Base-by-base conservation (phyloP, 2,113 vertebrate species). In the Arenaria interpres region DNA sequence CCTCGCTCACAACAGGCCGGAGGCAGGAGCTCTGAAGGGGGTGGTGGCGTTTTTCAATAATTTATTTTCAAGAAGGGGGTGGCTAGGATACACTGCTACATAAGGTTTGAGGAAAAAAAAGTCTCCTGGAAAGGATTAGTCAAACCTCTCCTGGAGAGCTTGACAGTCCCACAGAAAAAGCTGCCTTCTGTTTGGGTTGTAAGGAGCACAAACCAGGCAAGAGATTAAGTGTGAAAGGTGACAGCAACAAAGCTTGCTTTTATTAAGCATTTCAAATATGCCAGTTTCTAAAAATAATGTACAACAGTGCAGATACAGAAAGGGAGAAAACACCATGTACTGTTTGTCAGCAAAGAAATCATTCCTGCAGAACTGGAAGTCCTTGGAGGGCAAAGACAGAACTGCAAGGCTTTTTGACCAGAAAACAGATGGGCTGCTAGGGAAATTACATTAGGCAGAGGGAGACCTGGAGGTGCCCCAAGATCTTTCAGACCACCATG, bases 261-360 rank as follows among this genome's bases (percentile, higher is more conserved):
- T 85, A 95, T 87, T 82, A 95, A 93, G 77, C 74, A 93, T 89
- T 95, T 88, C 50, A 88, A 92, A 97, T 46, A 93, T 22, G 59
- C 59, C 48, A n/a, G 74, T 62, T 93, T 85, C 97, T 93, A 97
- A 97, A 97, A 96, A 94, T 96, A 96, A 87, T 11, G 16, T 62
- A 53, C 77, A 91, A 85, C 67, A 63, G 51, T 21, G 25, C 67
- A 95, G 71, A 73, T 13, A 73, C 32, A 68, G 89, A 48, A 69
- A 54, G 54, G 89, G 68, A 96, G 51, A 95, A 95, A 90, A 95
- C 68, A 91, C 67, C 46, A 82, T 46, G 90, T 69, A 85, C 77
- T 4, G 5, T 92, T 91, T 79, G 87, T 88, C 93, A 95, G 96
- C 93, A 89, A 24, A 73, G 73, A 92, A 45, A 90, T 48, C 20